Evolutionary conservation across 2,888 invertebrate genomes (phyloP).

Genomic region (Apodemia mormo): DNA sequence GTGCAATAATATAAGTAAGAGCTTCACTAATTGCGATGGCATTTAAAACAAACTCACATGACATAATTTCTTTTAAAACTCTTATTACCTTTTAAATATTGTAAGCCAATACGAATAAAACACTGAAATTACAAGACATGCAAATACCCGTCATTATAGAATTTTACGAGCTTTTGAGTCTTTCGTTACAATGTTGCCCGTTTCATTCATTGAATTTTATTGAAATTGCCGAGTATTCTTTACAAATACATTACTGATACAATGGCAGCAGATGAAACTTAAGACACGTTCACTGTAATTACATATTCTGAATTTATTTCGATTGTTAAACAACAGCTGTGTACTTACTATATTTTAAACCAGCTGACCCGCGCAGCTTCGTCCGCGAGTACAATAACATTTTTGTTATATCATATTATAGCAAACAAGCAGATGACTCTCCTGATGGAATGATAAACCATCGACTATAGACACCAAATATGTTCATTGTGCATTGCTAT

Average conservation of each 20-base stretch:
- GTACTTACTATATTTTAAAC: background rate
- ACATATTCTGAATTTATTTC: slow-evolving; percentile 50
- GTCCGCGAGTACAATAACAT: too few species aligned
- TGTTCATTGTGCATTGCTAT: too few species aligned
- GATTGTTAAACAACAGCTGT: slow-evolving; percentile 52
- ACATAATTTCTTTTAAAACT: background rate
- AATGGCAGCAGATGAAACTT: slow-evolving; percentile 51
- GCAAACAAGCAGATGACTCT: too few species aligned
- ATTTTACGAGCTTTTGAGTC: slow-evolving; percentile 18
- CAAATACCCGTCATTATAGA: slow-evolving; percentile 10
- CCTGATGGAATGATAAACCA: too few species aligned
- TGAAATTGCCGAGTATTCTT: slow-evolving; percentile 20
- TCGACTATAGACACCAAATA: too few species aligned
- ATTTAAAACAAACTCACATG: slow-evolving; percentile 8
- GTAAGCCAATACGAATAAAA: slow-evolving; percentile 3
- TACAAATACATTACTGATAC: slow-evolving; percentile 36
- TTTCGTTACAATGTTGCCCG: slow-evolving; percentile 21
- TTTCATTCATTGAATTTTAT: slow-evolving; percentile 26
- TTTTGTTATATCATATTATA: too few species aligned
- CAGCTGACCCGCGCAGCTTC: too few species aligned
- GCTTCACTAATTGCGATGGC: slow-evolving; percentile 4
- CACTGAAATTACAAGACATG: slow-evolving; percentile 6
- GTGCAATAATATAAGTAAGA: background rate
- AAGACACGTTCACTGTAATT: slow-evolving; percentile 45
- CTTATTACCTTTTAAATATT: slow-evolving; percentile 5